Percentiles rank a stretch among this genome's conserved stretches.
These are phyloP conservation scores for Anoplius nigerrimus DNA, from an alignment of 2,888 invertebrate genomes.

Conservation along the genomic window DNA sequence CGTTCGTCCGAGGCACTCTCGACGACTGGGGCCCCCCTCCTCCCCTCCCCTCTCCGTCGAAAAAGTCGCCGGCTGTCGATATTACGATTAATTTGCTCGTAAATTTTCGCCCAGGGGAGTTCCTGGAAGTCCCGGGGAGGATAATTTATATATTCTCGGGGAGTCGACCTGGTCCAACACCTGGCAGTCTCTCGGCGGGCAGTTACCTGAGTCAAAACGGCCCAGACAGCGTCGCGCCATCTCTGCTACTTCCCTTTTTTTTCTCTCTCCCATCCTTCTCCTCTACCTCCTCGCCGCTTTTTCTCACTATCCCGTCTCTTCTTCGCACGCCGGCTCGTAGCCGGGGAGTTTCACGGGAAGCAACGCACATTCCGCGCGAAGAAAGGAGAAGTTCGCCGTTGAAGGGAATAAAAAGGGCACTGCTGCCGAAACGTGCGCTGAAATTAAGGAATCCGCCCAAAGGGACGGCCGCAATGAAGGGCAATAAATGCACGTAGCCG, in stretches of 20 bases:
- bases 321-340: neutral
- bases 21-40: neutral
- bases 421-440: neutral
- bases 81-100: conserved; percentile 73
- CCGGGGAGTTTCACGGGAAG: conserved; percentile 26
- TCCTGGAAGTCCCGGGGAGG: conserved; percentile 64
- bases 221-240: conserved; percentile 71
- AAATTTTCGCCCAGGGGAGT: conserved; percentile 69
- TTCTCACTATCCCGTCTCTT: conserved; percentile 11
- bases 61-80: conserved; percentile 62
- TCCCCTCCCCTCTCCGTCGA: conserved; percentile 6
- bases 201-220: conserved; percentile 51
- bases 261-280: conserved; percentile 15
- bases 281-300: conserved; percentile 11
- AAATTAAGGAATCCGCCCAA: too few species aligned
- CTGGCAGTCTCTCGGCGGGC: conserved; percentile 62
- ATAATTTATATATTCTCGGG: conserved; percentile 71
- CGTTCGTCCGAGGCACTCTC: neutral
- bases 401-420: too few species aligned
- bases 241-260: conserved; percentile 31
- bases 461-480: too few species aligned
- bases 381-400: neutral
- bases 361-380: conserved; percentile 14
- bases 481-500: too few species aligned
- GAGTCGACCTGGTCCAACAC: conserved; percentile 57